Evolutionary conservation across 2,113 vertebrate genomes (phyloP).

Genomic region (Calyptomena viridis): DNA sequence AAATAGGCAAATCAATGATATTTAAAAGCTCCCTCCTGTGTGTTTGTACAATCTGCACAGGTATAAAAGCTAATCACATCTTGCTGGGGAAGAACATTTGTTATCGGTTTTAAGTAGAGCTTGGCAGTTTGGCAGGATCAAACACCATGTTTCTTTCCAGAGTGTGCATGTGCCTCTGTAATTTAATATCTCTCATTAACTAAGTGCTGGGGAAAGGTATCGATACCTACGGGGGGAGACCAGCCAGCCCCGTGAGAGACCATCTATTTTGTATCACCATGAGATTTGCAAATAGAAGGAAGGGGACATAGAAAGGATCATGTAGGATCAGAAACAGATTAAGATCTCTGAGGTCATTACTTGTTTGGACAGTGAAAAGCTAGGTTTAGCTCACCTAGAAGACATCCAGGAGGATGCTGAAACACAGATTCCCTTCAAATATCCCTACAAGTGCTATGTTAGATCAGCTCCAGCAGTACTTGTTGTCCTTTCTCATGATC

Average conservation of each 20-base stretch:
- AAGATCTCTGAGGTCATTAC: background rate
- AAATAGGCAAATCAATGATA: slow-evolving; percentile 79
- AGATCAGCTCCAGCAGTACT: background rate
- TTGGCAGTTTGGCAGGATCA: slow-evolving; percentile 36
- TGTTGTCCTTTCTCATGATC: background rate
- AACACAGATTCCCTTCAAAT: background rate
- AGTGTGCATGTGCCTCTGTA: background rate
- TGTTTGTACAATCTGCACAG: slow-evolving; percentile 69
- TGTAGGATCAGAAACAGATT: background rate
- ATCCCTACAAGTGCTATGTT: background rate
- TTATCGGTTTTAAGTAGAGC: slow-evolving; percentile 54
- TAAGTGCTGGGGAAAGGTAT: background rate
- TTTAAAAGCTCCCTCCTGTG: slow-evolving; percentile 75
- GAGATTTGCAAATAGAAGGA: background rate
- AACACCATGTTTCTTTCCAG: slow-evolving; percentile 28
- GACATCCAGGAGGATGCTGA: background rate
- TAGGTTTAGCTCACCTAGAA: background rate
- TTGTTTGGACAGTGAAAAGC: background rate
- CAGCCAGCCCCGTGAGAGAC: background rate
- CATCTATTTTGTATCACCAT: background rate
- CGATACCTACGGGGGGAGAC: background rate
- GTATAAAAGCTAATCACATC: slow-evolving; percentile 71
- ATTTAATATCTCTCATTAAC: slow-evolving; percentile 52
- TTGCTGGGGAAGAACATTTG: slow-evolving; percentile 60
- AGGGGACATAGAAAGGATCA: background rate